These are phyloP conservation scores for Eupithecia exiguata DNA, from an alignment of 2,888 invertebrate species.

Conservation along the genomic window DNA sequence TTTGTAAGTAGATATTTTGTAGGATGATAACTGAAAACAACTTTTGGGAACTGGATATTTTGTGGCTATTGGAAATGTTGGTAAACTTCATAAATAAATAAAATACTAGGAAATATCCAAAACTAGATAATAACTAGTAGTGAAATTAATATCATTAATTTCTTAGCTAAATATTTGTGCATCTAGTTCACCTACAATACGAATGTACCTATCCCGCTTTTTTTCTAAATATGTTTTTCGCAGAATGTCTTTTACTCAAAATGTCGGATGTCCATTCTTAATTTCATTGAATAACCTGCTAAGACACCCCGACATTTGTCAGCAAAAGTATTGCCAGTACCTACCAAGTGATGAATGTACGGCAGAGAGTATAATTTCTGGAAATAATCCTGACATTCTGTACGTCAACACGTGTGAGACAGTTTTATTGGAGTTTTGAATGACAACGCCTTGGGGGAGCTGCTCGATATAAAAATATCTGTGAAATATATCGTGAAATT, in stretches of 20 bases:
- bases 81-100: not conserved
- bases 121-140: no score
- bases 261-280: not conserved
- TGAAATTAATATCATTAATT: no score
- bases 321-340: not conserved
- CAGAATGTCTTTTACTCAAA: not conserved
- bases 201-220: not conserved
- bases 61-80: not conserved
- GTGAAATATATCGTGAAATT: not conserved
- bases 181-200: not conserved
- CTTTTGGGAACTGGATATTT: not conserved
- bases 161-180: not conserved
- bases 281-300: not conserved
- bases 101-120: not conserved
- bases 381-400: slow-evolving; percentile 14
- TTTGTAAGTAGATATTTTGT: not conserved
- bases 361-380: not conserved
- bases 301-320: not conserved
- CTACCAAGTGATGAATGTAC: not conserved
- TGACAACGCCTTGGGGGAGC: slow-evolving; percentile 29
- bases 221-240: not conserved
- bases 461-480: slow-evolving; percentile 22
- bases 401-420: slow-evolving; percentile 12
- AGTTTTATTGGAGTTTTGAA: slow-evolving; percentile 19
- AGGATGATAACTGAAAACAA: not conserved